These are phyloP conservation scores for Lophius piscatorius DNA, from an alignment of 2,113 vertebrate species.

Conservation along the genomic window DNA sequence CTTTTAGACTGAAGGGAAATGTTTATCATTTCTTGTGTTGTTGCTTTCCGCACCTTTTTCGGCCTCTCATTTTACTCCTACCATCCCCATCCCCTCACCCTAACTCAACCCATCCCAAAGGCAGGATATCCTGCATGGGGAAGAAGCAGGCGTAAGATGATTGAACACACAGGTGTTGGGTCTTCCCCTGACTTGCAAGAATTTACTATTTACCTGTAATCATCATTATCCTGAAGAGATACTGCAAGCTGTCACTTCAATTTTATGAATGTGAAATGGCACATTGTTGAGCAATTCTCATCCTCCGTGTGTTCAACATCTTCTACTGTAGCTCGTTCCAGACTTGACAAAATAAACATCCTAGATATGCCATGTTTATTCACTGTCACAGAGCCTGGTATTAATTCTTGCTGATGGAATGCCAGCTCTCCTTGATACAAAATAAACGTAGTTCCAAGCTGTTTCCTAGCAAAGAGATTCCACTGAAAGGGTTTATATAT, in stretches of 20 bases:
- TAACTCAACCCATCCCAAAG: slow-evolving; percentile 34
- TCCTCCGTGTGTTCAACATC: slow-evolving; percentile 20
- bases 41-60: slow-evolving; percentile 6
- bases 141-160: slow-evolving; percentile 21
- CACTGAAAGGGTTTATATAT: slow-evolving; percentile 31
- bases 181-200: slow-evolving; percentile 13
- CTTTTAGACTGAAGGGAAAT: slow-evolving; percentile 30
- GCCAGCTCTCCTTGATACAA: slow-evolving; percentile 21
- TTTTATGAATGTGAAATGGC: slow-evolving; percentile 36
- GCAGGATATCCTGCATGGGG: slow-evolving; percentile 67
- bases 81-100: background rate
- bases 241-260: slow-evolving; percentile 11
- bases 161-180: slow-evolving; percentile 53
- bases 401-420: slow-evolving; percentile 45
- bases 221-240: background rate
- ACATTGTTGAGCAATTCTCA: slow-evolving; percentile 12
- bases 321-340: slow-evolving; percentile 6
- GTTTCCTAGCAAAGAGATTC: slow-evolving; percentile 47
- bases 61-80: background rate
- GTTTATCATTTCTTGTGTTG: slow-evolving; percentile 48
- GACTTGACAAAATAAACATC: slow-evolving; percentile 49
- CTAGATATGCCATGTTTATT: slow-evolving; percentile 38
- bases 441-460: slow-evolving; percentile 27
- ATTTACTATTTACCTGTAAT: slow-evolving; percentile 22
- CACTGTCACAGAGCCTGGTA: slow-evolving; percentile 35